phyloP scores from a whole-genome alignment of 2,888 invertebrate species.

The Phoronis australis region DNA sequence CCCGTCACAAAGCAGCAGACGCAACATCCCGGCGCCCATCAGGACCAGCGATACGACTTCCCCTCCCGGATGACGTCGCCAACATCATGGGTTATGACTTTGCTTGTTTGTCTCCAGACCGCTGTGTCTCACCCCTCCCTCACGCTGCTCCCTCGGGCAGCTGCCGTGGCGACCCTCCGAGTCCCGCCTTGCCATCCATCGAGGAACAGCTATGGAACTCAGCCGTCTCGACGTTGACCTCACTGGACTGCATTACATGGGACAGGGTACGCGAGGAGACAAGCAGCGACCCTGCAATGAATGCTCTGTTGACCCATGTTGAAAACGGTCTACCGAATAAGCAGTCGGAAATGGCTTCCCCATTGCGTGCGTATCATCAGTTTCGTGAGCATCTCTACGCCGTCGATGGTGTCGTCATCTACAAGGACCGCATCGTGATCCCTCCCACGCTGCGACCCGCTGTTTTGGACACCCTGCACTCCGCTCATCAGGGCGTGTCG shows the following conservation, averaged over 20 bases:
- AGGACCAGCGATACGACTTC: constrained; percentile 7
- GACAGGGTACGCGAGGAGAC: constrained; percentile 15
- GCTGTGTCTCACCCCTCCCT: no score
- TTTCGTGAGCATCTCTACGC: constrained; percentile 7
- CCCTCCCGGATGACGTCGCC: constrained; percentile 12
- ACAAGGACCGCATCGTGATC: constrained; percentile 21
- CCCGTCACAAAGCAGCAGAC: constrained; percentile 13
- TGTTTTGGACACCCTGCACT: constrained; percentile 16
- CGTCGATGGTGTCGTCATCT: constrained; percentile 13
- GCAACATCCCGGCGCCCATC: constrained; percentile 16
- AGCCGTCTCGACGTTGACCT: no score
- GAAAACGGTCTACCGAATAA: constrained; percentile 9
- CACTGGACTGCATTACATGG: constrained; percentile 17
- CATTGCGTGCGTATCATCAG: constrained; percentile 5
- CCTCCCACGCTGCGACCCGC: constrained; percentile 17
- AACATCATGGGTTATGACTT: neutral
- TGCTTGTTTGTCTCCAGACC: no score
- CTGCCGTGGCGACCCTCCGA: neutral
- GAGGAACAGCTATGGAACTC: neutral
- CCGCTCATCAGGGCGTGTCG: constrained; percentile 26
- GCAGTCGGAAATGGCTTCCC: constrained; percentile 1
- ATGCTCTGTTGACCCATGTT: constrained; percentile 6
- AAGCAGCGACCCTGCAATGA: constrained; percentile 14
- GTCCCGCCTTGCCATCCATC: no score
- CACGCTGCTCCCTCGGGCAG: no score